Evolutionary conservation across 2,113 vertebrate species (phyloP).

Genomic region (Dasyprocta punctata): DNA sequence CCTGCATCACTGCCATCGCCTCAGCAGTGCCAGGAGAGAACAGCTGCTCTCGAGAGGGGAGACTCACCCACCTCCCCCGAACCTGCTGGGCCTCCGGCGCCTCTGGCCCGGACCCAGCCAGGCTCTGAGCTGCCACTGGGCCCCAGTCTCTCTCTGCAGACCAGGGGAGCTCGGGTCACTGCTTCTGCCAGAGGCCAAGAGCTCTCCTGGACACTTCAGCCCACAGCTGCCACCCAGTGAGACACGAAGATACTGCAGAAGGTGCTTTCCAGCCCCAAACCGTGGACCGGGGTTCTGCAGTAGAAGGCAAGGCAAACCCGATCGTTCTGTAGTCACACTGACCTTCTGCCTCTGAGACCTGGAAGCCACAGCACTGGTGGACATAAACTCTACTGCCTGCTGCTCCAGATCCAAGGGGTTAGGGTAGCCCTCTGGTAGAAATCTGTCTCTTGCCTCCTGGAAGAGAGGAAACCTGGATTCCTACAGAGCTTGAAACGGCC

Average conservation of each 20-base stretch:
- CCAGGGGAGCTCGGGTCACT: neutral
- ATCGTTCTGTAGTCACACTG: slow-evolving; percentile 76
- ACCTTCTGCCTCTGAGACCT: slow-evolving; percentile 81
- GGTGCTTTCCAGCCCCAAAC: slow-evolving; percentile 67
- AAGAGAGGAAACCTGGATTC: slow-evolving; percentile 84
- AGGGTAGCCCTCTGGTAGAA: slow-evolving; percentile 76
- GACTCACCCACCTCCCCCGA: neutral
- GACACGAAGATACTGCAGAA: slow-evolving; percentile 1
- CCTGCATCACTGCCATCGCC: neutral
- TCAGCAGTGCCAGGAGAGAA: neutral
- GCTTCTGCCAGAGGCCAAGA: neutral
- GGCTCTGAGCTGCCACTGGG: neutral
- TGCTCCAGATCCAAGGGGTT: slow-evolving; percentile 79
- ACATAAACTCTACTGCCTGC: slow-evolving; percentile 77
- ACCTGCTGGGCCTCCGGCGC: neutral
- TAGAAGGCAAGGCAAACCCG: slow-evolving; percentile 72
- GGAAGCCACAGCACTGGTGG: slow-evolving; percentile 67
- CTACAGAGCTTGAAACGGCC: slow-evolving; percentile 76
- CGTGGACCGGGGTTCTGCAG: slow-evolving; percentile 69
- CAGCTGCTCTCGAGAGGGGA: neutral
- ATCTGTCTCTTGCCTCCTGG: slow-evolving; percentile 81
- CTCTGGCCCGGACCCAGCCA: slow-evolving; percentile 23
- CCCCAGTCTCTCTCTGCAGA: slow-evolving; percentile 1
- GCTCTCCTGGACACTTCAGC: slow-evolving; percentile 21
- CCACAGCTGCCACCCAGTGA: slow-evolving; percentile 39